Conservation (phyloP, 2,797 vertebrate species). For the Pipistrellus nathusii region DNA sequence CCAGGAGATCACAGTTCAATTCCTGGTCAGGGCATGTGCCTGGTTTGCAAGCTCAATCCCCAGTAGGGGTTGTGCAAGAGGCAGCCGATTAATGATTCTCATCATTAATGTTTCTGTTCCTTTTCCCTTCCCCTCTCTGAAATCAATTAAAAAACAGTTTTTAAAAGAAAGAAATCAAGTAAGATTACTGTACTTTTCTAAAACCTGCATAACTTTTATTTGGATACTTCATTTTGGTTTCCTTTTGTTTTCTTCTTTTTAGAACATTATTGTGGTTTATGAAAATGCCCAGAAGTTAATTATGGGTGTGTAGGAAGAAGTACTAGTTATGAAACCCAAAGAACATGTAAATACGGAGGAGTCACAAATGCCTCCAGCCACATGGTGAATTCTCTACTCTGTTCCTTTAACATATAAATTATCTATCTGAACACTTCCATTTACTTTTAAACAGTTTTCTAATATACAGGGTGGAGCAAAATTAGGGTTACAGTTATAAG, state of each 20-base stretch:
- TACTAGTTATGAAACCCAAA: not conserved
- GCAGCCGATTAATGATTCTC: too few species aligned
- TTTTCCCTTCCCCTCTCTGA: too few species aligned
- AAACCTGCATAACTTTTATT: not conserved
- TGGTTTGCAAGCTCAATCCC: too few species aligned
- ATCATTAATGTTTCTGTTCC: too few species aligned
- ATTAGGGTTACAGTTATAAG: not conserved
- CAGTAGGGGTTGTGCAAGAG: too few species aligned
- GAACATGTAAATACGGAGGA: not conserved
- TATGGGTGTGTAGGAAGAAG: not conserved
- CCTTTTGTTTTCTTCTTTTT: not conserved
- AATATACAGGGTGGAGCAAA: not conserved
- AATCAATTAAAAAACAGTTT: too few species aligned
- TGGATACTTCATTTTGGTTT: slow-evolving; percentile 6
- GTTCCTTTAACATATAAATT: not conserved
- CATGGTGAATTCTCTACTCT: not conserved
- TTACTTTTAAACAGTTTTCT: not conserved
- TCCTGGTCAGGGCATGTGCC: too few species aligned
- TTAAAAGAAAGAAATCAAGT: not conserved
- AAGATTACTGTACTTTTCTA: not conserved
- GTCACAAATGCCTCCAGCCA: not conserved
- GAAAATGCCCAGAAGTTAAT: not conserved
- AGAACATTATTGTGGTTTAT: not conserved
- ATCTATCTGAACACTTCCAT: not conserved
- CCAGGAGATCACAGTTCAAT: too few species aligned